Evolutionary conservation across 2,113 vertebrate genomes (phyloP).

Genomic region (Mystacornis crossleyi): DNA sequence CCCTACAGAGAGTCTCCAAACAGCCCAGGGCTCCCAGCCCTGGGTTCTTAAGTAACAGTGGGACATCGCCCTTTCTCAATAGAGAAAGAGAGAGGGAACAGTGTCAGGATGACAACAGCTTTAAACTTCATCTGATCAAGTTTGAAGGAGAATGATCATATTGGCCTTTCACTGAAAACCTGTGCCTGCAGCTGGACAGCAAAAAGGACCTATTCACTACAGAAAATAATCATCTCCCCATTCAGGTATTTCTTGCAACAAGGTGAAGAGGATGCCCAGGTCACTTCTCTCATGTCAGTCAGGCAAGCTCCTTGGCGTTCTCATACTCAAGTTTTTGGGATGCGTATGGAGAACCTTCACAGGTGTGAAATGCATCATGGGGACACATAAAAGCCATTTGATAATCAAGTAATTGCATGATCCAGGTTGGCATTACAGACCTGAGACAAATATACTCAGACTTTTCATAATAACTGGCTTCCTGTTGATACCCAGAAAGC

Average conservation of each 20-base stretch:
- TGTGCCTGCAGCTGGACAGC: neutral
- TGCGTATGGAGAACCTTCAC: neutral
- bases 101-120: neutral
- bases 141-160: neutral
- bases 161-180: neutral
- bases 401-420: neutral
- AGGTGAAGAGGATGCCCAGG: neutral
- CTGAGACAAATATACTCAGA: neutral
- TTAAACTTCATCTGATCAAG: neutral
- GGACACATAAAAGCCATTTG: neutral
- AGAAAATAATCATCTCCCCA: neutral
- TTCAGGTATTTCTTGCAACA: neutral
- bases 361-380: neutral
- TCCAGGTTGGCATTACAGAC: neutral
- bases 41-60: neutral
- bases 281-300: neutral
- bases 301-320: neutral
- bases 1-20: neutral
- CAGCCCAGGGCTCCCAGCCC: neutral
- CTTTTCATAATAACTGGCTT: neutral
- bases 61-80: neutral
- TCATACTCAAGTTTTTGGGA: neutral
- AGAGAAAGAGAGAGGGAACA: accelerated
- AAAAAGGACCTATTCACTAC: neutral
- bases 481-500: neutral